Percentiles rank a stretch among this genome's conserved stretches.
Evolutionary conservation across 2,797 vertebrate genomes (phyloP).

Genomic region (Furcifer pardalis): DNA sequence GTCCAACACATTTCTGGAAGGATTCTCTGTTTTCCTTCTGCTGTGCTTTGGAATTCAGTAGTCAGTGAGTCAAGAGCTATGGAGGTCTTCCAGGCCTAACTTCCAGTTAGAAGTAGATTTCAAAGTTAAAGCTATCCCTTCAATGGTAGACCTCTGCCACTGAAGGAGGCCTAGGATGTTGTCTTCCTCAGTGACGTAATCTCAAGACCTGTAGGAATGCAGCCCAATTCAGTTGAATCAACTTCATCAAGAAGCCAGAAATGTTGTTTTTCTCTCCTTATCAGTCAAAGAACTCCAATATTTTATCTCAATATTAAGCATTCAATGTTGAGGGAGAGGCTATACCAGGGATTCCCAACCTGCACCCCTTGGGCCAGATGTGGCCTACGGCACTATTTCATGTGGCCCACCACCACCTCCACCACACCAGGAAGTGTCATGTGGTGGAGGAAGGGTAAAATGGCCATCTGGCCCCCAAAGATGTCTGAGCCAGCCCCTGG

Average conservation of each 20-base stretch:
- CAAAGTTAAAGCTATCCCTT: neutral
- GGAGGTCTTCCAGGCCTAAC: neutral
- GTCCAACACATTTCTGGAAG: neutral
- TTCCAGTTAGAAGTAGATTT: neutral
- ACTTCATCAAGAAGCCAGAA: slow-evolving; percentile 1
- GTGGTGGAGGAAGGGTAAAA: too few species aligned
- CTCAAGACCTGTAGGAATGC: neutral
- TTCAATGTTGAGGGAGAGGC: neutral
- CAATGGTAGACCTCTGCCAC: neutral
- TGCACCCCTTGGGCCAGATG: too few species aligned
- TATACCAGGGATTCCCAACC: too few species aligned
- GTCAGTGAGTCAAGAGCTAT: neutral
- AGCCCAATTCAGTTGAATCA: neutral
- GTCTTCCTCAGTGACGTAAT: neutral
- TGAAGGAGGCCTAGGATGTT: neutral
- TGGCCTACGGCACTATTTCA: too few species aligned
- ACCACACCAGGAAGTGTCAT: too few species aligned
- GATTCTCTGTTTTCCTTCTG: neutral
- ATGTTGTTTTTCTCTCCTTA: neutral
- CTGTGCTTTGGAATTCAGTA: neutral
- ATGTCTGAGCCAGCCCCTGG: too few species aligned
- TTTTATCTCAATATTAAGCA: neutral
- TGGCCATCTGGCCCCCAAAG: too few species aligned
- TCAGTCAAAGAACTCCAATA: neutral
- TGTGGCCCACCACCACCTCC: too few species aligned